Evolutionary conservation across 1,140 invertebrate genomes (phyloP), one percentile per base, ranked within the genome.

Genomic region (Zaprionus lachaisei): DNA sequence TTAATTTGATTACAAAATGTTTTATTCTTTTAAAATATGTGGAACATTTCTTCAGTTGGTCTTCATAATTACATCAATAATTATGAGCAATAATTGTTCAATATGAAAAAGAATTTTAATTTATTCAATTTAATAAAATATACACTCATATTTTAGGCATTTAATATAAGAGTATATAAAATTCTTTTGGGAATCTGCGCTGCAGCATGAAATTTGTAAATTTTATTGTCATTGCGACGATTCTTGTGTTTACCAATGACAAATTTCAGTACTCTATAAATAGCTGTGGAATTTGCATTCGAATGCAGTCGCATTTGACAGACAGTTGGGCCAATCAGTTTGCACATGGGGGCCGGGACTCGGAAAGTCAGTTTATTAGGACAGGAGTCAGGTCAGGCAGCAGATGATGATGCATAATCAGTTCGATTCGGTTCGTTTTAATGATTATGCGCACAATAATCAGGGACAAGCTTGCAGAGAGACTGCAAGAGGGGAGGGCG

Each of bases 181-280:
- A 9, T n/a, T 4, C 14, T 38, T 15, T 15, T 15, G 37, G 4
- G 1, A 31, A 41, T n/a, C 17, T 11, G n/a, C 2, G 2, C 5
- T 2, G n/a, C n/a, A 17, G 6, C 11, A 5, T 14, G 12, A 51
- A 51, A 51, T 51, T 51, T 51, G 47, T 51, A 51, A 51, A 22
- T 51, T 51, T 24, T 51, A 62, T 57, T 73, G 70, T 62, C 61
- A 62, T 61, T 31, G 49, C 22, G 34, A 24, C 26, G 37, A 37
- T 41, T 55, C 55, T 64, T 14, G 68, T 73, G 44, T 69, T 56
- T 77, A 51, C 22, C 38, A 24, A 11, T 63, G 70, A 54, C 31
- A 72, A 76, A 61, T 76, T 60, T 61, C n/a, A 44, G 41, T 55
- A 12, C 44, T 69, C 64, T 57, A 58, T 65, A 71, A 69, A 75